Base-by-base conservation (phyloP, 2,888 invertebrate genomes). In the Ditylenchus weischeri region DNA sequence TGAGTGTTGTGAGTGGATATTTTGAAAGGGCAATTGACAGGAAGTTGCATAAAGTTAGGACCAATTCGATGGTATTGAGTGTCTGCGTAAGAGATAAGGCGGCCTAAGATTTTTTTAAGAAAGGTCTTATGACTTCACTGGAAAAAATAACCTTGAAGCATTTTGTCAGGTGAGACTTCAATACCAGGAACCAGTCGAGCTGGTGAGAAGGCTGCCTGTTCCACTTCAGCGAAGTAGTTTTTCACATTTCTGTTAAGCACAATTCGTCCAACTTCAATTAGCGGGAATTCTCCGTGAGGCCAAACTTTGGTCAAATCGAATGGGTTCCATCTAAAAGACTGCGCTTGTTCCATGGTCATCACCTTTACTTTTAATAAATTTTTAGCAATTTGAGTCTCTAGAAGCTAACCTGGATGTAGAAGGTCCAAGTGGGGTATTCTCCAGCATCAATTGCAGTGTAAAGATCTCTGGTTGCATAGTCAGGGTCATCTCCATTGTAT, bases 61-160 rank as follows among this genome's bases (percentile, higher is more conserved):
- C 95, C 95, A 76, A 95, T 86, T 61, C 92, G 88, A 84, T 92
- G 89, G 69, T 90, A 87, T 79, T 94, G 94, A 0, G 94, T 91
- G 84, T 94, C 93, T 0, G 89, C 88, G 84, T 95, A 85, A 2
- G 84, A 83, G 74, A 83, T 84, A 61, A 85, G 69, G 54, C 85
- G 83, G 43, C 84, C 84, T 83, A 19, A 11, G 43, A 66, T 29
- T 15, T n/a, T 59, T 54, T 29, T 29, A 29, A 21, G n/a, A n/a
- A n/a, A n/a, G n/a, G n/a, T n/a, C n/a, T n/a, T n/a, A n/a, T n/a
- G n/a, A n/a, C n/a, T n/a, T n/a, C n/a, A n/a, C n/a, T n/a, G n/a
- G n/a, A n/a, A n/a, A 61, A 35, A 64, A 64, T 21, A 23, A 65
- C 66, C 66, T 18, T 74, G 74, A 58, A 74, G 64, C 66, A 74